phyloP scores from a whole-genome alignment of 1,140 invertebrate genomes.

The Hyposmocoma kahamanoa region DNA sequence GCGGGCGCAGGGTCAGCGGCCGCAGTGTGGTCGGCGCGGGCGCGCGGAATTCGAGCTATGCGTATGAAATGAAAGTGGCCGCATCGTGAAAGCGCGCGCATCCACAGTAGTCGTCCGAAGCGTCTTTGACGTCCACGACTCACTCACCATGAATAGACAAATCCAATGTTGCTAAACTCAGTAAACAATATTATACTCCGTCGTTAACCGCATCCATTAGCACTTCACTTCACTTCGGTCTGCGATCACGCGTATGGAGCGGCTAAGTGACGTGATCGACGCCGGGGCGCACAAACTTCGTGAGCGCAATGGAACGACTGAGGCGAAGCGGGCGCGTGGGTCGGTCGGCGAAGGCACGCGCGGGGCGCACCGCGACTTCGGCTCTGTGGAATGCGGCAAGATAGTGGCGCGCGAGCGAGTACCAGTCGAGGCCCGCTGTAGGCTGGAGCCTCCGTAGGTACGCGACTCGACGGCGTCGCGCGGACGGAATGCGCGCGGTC shows the following conservation, averaged over 20 bases:
- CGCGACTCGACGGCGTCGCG: constrained; percentile 28
- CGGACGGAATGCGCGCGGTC: constrained; percentile 28
- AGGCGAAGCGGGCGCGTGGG: constrained; percentile 58
- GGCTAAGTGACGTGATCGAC: constrained; percentile 20
- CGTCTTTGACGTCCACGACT: constrained; percentile 24
- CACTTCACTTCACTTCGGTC: constrained; percentile 59
- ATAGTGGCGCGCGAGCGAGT: constrained; percentile 57
- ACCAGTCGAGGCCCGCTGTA: constrained; percentile 44
- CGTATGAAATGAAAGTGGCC: constrained; percentile 71
- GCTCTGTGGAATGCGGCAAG: constrained; percentile 64
- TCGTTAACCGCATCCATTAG: constrained; percentile 60
- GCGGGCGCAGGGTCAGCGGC: constrained; percentile 66
- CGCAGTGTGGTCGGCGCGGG: constrained; percentile 54
- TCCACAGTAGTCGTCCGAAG: constrained; percentile 33
- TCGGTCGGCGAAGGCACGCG: constrained; percentile 65
- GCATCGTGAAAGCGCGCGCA: constrained; percentile 70
- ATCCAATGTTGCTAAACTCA: constrained; percentile 46
- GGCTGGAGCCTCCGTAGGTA: constrained; percentile 30
- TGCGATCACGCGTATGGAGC: constrained; percentile 36
- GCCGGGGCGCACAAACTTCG: constrained; percentile 38
- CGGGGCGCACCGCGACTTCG: constrained; percentile 59
- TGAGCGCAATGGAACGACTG: constrained; percentile 51
- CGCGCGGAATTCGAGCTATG: constrained; percentile 69
- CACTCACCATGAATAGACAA: constrained; percentile 69
- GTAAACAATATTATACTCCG: constrained; percentile 45